These are phyloP conservation scores for Griposia aprilina DNA, from an alignment of 2,888 invertebrate genomes.

Conservation along the genomic window DNA sequence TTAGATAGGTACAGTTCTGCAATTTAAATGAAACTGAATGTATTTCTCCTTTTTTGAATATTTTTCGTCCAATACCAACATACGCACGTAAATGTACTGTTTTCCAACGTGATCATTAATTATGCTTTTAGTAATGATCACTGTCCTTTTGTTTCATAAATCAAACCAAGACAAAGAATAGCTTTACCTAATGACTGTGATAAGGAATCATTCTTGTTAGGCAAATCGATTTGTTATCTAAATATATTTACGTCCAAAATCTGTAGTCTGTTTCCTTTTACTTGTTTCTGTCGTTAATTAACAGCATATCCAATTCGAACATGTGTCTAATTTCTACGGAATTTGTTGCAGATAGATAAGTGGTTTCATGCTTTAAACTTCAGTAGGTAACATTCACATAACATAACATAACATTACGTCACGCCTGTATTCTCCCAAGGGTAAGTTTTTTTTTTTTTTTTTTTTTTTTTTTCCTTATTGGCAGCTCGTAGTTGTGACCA, in stretches of 20 bases:
- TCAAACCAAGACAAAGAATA: neutral
- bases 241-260: neutral
- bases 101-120: neutral
- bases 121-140: neutral
- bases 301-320: neutral
- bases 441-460: no score
- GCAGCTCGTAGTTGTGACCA: no score
- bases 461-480: no score
- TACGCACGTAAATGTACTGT: neutral
- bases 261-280: neutral
- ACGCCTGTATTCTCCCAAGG: no score
- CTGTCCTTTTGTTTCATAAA: neutral
- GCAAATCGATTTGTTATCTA: neutral
- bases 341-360: constrained; percentile 9
- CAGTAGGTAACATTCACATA: neutral
- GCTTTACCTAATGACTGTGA: neutral
- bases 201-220: neutral
- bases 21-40: neutral
- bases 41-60: neutral
- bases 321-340: neutral
- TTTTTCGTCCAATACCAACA: neutral
- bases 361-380: constrained; percentile 5
- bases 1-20: neutral
- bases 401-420: neutral
- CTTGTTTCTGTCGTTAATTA: constrained; percentile 6